Percentiles rank a stretch among this genome's conserved stretches.
phyloP scores from a whole-genome alignment of 1,140 invertebrate species.

The Antheraea mylitta region DNA sequence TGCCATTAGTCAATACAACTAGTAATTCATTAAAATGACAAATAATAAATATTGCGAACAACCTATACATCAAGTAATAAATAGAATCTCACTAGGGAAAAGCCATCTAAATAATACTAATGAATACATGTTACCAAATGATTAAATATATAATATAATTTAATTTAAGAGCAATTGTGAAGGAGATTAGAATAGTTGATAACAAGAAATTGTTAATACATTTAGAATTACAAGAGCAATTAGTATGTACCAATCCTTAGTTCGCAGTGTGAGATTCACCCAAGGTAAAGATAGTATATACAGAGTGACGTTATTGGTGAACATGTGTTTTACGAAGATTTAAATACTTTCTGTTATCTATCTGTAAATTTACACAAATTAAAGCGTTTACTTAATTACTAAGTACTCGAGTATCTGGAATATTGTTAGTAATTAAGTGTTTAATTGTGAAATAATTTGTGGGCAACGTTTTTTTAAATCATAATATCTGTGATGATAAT shows the following conservation, averaged over 20 bases:
- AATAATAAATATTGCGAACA: too few species aligned
- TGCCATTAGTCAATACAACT: too few species aligned
- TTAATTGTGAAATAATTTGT: not conserved
- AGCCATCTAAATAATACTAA: too few species aligned
- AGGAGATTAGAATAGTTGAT: too few species aligned
- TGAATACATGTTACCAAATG: too few species aligned
- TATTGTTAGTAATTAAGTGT: not conserved
- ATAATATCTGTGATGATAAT: not conserved
- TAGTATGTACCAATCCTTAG: not conserved
- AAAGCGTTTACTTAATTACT: not conserved
- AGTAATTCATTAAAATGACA: too few species aligned
- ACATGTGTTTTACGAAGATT: conserved; percentile 9
- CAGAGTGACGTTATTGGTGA: conserved; percentile 12
- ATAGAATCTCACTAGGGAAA: too few species aligned
- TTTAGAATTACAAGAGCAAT: not conserved
- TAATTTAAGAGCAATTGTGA: too few species aligned
- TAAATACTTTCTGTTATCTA: conserved; percentile 7
- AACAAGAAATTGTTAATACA: not conserved
- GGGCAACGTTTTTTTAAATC: not conserved
- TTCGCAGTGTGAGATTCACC: not conserved
- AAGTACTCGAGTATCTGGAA: not conserved
- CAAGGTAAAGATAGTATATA: conserved; percentile 15
- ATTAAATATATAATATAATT: too few species aligned
- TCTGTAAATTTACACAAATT: not conserved
- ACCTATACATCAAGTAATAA: too few species aligned